Evolutionary conservation across 2,113 vertebrate species (phyloP).

Genomic region (Dasyurus viverrinus): DNA sequence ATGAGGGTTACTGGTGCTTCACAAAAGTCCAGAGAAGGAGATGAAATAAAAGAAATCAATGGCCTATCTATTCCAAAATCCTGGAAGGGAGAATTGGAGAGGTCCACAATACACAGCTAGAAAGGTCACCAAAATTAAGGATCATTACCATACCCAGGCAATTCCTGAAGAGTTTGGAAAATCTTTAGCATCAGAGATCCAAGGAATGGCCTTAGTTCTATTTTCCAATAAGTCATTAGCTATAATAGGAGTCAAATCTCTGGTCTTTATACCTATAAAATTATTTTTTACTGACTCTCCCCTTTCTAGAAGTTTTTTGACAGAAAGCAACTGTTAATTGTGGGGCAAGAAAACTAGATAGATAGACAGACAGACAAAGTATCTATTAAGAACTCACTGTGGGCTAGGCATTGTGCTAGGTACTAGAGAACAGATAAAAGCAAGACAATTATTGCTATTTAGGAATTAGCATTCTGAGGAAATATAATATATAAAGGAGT

Average conservation of each 20-base stretch:
- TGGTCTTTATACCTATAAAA: background rate
- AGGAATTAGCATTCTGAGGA: background rate
- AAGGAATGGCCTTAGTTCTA: background rate
- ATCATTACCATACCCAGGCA: background rate
- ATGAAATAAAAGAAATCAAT: background rate
- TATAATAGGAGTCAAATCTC: background rate
- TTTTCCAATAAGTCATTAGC: background rate
- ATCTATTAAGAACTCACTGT: background rate
- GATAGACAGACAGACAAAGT: background rate
- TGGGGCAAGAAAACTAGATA: background rate
- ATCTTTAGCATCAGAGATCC: background rate
- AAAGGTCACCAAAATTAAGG: background rate
- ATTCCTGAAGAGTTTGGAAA: background rate
- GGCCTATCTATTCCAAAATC: background rate
- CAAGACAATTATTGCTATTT: background rate
- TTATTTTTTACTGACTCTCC: background rate
- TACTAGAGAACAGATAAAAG: background rate
- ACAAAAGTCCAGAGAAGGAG: background rate
- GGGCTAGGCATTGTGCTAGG: background rate
- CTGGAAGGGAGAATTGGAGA: background rate
- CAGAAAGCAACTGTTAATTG: background rate
- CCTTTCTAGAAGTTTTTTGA: background rate
- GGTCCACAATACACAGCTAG: background rate
- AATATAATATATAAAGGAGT: background rate
- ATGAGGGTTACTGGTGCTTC: background rate